Evolutionary conservation across 2,113 vertebrate species (phyloP).

Genomic region (Notarius quadriscutis): DNA sequence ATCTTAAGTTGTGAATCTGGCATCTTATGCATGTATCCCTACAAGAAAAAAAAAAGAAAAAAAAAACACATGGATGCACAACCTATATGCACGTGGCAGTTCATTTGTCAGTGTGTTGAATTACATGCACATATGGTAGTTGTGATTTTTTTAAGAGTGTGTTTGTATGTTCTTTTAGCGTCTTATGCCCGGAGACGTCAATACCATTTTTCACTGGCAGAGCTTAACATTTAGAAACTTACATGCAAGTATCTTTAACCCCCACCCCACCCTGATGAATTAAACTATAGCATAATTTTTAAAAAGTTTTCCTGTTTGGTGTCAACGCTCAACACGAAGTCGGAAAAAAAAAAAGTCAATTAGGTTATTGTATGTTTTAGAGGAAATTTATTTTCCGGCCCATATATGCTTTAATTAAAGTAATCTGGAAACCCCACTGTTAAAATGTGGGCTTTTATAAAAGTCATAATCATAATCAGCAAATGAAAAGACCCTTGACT

Average conservation of each 20-base stretch:
- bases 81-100: conserved; percentile 48
- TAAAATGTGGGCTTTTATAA: not conserved
- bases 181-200: not conserved
- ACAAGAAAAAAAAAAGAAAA: not conserved
- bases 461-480: not conserved
- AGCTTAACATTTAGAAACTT: not conserved
- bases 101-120: conserved; percentile 49
- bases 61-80: conserved; percentile 30
- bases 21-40: conserved; percentile 45
- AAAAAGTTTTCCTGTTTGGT: not conserved
- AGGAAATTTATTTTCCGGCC: not conserved
- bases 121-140: conserved; percentile 29
- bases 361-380: not conserved
- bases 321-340: not conserved
- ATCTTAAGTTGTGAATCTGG: conserved; percentile 32
- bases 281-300: not conserved
- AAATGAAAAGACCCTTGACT: not conserved
- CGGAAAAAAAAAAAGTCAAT: not conserved
- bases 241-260: not conserved
- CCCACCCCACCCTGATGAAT: not conserved
- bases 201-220: conserved; percentile 5
- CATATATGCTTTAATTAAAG: not conserved
- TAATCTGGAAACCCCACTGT: not conserved
- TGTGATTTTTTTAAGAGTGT: not conserved
- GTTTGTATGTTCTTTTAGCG: not conserved